Base-by-base conservation (phyloP, 2,888 invertebrate genomes). In the Pantelozetes paolii region DNA sequence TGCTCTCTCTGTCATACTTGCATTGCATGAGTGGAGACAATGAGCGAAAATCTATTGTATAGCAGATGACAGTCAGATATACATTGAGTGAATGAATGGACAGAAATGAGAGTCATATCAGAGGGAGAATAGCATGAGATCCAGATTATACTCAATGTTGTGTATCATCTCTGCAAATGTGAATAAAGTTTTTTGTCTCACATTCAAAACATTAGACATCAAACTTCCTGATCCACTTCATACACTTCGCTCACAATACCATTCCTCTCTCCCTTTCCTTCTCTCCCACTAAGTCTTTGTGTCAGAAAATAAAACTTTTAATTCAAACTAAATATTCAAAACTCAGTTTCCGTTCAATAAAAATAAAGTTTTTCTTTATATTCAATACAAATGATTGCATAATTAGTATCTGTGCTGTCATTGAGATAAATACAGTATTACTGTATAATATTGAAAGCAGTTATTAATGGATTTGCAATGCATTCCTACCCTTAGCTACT, bases 1-100 rank as follows among this genome's bases (percentile, higher is more conserved):
- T 40, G 64, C 40, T 36, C 64, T 36, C 64, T 64, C 64, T 64
- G 64, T 64, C 64, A 64, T 64, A 64, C 64, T 64, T 64, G 64
- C 57, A 64, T 64, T 64, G 64, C 57, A 64, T 64, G 36, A 64
- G 30, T 64, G 64, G 40, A 64, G 20, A 64, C 15, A 32, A 40
- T 20, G 20, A 64, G 30, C 64, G 23, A 64, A 32, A 64, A 64
- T 64, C 64, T 64, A 64, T 64, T 64, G 64, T 64, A 28, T 40
- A 9, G 36, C 64, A 64, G 64, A 64, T 64, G 36, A 40, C 3
- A 64, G 40, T 40, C 40, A 54, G 54, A 23, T 23, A 54, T 50
- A 50, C 50, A 20, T 45, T 40, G 40, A 40, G n/a, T 48, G n/a
- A 48, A 48, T n/a, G 36, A 36, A 15, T 57, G 64, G 36, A 2